Conservation (phyloP, 2,797 vertebrate species). For the Acanthopagrus latus region DNA sequence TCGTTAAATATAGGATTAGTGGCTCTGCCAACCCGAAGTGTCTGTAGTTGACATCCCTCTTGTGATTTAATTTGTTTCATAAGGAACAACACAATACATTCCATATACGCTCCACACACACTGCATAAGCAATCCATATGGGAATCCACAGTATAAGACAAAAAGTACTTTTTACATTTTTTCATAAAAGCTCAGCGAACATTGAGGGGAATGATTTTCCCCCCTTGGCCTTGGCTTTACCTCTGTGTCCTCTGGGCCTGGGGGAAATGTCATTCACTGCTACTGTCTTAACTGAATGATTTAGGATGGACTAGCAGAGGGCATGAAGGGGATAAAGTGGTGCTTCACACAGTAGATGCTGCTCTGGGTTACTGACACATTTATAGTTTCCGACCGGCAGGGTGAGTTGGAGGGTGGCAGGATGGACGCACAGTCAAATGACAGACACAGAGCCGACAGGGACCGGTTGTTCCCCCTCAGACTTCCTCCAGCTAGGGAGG, state of each 20-base stretch:
- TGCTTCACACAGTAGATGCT: slow-evolving; percentile 68
- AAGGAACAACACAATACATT: not conserved
- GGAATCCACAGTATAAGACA: not conserved
- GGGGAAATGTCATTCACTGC: slow-evolving; percentile 81
- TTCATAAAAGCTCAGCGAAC: not conserved
- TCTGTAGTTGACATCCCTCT: too few relatives aligned
- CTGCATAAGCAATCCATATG: not conserved
- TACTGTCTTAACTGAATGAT: slow-evolving; percentile 74
- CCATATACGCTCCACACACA: not conserved
- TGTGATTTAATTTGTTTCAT: not conserved
- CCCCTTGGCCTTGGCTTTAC: slow-evolving; percentile 58
- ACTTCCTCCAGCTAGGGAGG: slow-evolving; percentile 71
- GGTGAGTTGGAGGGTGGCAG: slow-evolving; percentile 71
- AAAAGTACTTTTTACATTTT: too few relatives aligned
- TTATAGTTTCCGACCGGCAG: slow-evolving; percentile 73
- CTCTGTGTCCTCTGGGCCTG: slow-evolving; percentile 53
- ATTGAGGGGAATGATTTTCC: not conserved
- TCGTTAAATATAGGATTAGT: too few relatives aligned
- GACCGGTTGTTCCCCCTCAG: slow-evolving; percentile 39
- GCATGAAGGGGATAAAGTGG: slow-evolving; percentile 33
- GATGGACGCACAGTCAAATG: slow-evolving; percentile 68
- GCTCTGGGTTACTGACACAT: slow-evolving; percentile 71
- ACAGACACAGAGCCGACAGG: slow-evolving; percentile 54
- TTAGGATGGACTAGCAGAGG: slow-evolving; percentile 55
- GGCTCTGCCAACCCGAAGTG: too few relatives aligned